Percentiles rank a stretch among this genome's conserved stretches.
These are phyloP conservation scores for Hippoglossus hippoglossus DNA, from an alignment of 2,797 vertebrate genomes.

Conservation along the genomic window DNA sequence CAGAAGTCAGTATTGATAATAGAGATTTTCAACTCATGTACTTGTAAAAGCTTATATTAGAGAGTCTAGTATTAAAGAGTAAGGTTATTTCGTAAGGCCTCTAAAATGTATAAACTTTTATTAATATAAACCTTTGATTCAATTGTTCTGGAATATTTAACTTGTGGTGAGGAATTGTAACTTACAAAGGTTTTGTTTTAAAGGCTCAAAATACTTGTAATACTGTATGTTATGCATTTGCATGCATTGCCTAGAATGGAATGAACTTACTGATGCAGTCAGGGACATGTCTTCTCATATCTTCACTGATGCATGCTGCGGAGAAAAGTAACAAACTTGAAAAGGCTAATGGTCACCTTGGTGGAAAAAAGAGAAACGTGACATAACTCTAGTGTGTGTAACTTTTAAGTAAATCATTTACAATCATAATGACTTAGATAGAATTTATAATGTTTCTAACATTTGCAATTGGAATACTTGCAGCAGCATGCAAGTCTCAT, in stretches of 20 bases:
- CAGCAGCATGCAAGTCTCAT: neutral
- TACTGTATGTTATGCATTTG: too few species aligned
- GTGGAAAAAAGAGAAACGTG: neutral
- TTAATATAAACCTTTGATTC: neutral
- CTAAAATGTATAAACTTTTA: neutral
- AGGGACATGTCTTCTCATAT: constrained; percentile 84
- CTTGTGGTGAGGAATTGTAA: too few species aligned
- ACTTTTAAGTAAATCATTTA: constrained; percentile 9
- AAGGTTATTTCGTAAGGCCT: too few species aligned
- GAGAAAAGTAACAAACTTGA: constrained; percentile 11
- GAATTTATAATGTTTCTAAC: too few species aligned
- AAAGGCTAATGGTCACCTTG: neutral
- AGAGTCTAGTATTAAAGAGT: neutral
- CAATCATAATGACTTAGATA: neutral
- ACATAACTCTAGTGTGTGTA: neutral
- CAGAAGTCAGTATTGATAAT: too few species aligned
- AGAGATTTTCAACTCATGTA: neutral
- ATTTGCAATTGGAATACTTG: neutral
- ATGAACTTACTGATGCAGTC: constrained; percentile 88
- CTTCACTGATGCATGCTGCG: constrained; percentile 85
- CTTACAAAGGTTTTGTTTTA: too few species aligned
- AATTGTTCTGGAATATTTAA: neutral
- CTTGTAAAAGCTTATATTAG: neutral
- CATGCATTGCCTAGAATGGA: neutral
- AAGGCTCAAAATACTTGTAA: too few species aligned